Conservation (phyloP, 2,888 invertebrate genomes). For the Parnassius smintheus region DNA sequence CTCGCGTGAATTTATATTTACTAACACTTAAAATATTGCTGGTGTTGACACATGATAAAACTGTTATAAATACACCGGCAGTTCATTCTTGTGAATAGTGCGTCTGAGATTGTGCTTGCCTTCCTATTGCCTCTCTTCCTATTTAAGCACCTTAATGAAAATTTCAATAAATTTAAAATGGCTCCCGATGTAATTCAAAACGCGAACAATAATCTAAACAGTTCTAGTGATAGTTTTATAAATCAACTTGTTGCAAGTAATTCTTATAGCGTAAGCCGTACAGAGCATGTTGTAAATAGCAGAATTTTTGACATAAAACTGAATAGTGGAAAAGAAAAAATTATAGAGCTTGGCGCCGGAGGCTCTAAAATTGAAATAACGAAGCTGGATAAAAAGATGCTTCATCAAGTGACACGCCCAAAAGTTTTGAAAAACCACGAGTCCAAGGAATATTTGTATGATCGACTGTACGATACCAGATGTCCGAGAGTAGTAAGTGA, state of each 20-base stretch:
- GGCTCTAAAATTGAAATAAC: constrained; percentile 33
- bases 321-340: constrained; percentile 29
- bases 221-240: constrained; percentile 43
- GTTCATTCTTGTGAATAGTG: constrained; percentile 54
- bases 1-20: constrained; percentile 39
- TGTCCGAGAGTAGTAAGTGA: constrained; percentile 66
- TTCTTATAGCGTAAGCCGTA: constrained; percentile 52
- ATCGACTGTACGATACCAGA: constrained; percentile 60
- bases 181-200: constrained; percentile 64
- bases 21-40: constrained; percentile 44
- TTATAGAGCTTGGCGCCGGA: constrained; percentile 12
- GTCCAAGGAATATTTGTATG: constrained; percentile 61
- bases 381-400: constrained; percentile 46
- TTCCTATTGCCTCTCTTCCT: constrained; percentile 44
- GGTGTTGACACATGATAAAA: constrained; percentile 51
- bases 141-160: background rate
- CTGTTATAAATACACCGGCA: constrained; percentile 64
- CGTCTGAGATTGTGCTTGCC: constrained; percentile 49
- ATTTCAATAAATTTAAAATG: constrained; percentile 43
- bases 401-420: constrained; percentile 55
- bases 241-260: constrained; percentile 41
- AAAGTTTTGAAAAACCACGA: constrained; percentile 68
- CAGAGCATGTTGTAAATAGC: constrained; percentile 29
- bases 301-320: constrained; percentile 24
- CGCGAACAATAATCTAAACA: constrained; percentile 50